Base-by-base conservation (phyloP, 2,113 vertebrate species). In the Climacteris rufus region DNA sequence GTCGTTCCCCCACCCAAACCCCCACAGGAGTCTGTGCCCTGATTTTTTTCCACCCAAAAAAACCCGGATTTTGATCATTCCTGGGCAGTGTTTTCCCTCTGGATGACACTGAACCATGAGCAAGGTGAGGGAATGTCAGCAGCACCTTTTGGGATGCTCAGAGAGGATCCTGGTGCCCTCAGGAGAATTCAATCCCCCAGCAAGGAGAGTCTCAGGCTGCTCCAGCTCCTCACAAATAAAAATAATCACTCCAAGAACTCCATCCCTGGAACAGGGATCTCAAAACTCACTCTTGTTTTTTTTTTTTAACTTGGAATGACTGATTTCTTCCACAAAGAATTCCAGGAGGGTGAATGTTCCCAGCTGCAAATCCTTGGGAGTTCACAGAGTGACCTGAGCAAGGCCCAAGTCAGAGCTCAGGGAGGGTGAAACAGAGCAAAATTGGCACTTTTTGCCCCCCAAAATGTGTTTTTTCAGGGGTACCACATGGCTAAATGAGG, bases 361-460 rank as follows among this genome's bases (percentile, higher is more conserved):
- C 61, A n/a, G 16, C 37, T 49, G 42, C 17, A 85, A 59, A 63
- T 16, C 39, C 76, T 40, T 18, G n/a, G 21, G n/a, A 42, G 21
- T 22, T 59, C 53, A 39, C 63, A 9, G 19, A 53, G 50, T 5
- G 37, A 35, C 54, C 49, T 5, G 2, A 0, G 17, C 21, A 10
- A 52, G 27, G 54, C 1, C 21, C 19, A 10, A 6, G 27, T 4
- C 56, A 10, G 45, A 2, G 40, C 44, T 19, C 28, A 11, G 0
- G 1, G 10, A 39, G 35, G 77, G 53, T 28, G 28, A 24, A 72
- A 30, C 15, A 40, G 50, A 20, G 74, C n/a, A 57, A 44, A 60
- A 39, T 18, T n/a, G n/a, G n/a, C n/a, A n/a, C n/a, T n/a, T n/a
- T n/a, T n/a, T n/a, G n/a, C n/a, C n/a, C n/a, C n/a, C n/a, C n/a